Conservation (phyloP, 2,113 vertebrate genomes). For the Desmodus rotundus region DNA sequence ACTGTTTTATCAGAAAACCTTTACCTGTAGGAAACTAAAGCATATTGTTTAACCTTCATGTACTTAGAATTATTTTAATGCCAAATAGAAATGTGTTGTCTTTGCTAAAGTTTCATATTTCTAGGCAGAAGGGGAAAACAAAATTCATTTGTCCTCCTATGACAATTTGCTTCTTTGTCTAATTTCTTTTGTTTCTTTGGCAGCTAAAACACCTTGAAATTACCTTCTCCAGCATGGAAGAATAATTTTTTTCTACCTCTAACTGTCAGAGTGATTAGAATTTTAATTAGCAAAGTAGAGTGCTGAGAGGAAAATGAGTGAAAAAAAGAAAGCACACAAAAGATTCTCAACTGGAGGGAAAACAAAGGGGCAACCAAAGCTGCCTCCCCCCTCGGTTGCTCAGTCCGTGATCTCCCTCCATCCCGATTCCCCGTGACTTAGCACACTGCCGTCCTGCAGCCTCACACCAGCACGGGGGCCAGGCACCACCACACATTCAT, state of each 20-base stretch:
- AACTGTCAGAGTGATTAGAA: constrained; percentile 86
- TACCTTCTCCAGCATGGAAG: constrained; percentile 82
- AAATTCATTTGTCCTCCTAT: constrained; percentile 71
- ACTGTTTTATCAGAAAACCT: constrained; percentile 46
- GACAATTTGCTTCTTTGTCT: constrained; percentile 81
- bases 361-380: constrained; percentile 72
- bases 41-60: constrained; percentile 44
- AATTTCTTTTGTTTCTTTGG: constrained; percentile 80
- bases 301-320: constrained; percentile 72
- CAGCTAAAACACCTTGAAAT: constrained; percentile 87
- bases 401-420: constrained; percentile 36
- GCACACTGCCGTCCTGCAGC: constrained; percentile 29
- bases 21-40: constrained; percentile 51
- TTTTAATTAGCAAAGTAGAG: constrained; percentile 85
- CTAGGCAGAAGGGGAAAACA: constrained; percentile 63
- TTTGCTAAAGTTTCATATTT: constrained; percentile 67
- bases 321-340: constrained; percentile 65
- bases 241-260: constrained; percentile 76
- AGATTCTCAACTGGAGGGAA: constrained; percentile 76
- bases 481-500: constrained; percentile 52
- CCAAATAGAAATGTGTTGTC: constrained; percentile 31
- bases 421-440: constrained; percentile 31
- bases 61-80: constrained; percentile 35
- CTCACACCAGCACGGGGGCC: constrained; percentile 20
- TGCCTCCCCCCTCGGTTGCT: constrained; percentile 61